Percentiles rank a stretch among this genome's conserved stretches.
Conservation (phyloP, 1,140 invertebrate species). For the Teleogryllus occipitalis region DNA sequence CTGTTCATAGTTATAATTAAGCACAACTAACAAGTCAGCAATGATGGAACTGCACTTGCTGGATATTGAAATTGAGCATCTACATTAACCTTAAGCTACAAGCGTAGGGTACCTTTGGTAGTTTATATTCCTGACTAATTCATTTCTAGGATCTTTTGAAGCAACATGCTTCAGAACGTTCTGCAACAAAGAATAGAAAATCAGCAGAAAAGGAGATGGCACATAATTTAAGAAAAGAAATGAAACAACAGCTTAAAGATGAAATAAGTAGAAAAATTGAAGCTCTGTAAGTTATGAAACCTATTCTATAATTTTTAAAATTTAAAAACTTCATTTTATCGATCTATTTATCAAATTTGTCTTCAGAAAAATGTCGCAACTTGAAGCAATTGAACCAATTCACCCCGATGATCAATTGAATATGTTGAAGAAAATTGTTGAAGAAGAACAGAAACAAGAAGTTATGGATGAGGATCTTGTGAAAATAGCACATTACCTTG, state of each 20-base stretch:
- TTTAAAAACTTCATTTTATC: not conserved
- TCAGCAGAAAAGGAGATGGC: not conserved
- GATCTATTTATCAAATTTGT: not conserved
- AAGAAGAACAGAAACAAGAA: constrained; percentile 29
- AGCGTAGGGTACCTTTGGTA: too few relatives aligned
- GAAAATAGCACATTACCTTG: constrained; percentile 37
- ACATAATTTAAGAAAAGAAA: not conserved
- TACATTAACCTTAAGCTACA: too few relatives aligned
- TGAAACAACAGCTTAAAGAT: not conserved
- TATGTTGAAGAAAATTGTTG: constrained; percentile 29
- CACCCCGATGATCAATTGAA: constrained; percentile 43
- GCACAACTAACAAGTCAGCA: too few relatives aligned
- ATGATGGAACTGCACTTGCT: too few relatives aligned
- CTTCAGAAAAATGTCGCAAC: constrained; percentile 34
- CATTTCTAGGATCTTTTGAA: not conserved
- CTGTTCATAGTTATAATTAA: too few relatives aligned
- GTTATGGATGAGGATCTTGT: constrained; percentile 34
- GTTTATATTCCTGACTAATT: not conserved
- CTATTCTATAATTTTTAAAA: not conserved
- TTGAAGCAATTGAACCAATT: constrained; percentile 39
- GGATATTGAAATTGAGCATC: too few relatives aligned
- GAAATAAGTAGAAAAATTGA: not conserved
- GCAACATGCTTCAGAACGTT: not conserved
- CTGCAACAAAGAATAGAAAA: not conserved
- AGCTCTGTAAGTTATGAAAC: not conserved